phyloP scores from a whole-genome alignment of 2,113 vertebrate species.

The Herpailurus yagouaroundi region DNA sequence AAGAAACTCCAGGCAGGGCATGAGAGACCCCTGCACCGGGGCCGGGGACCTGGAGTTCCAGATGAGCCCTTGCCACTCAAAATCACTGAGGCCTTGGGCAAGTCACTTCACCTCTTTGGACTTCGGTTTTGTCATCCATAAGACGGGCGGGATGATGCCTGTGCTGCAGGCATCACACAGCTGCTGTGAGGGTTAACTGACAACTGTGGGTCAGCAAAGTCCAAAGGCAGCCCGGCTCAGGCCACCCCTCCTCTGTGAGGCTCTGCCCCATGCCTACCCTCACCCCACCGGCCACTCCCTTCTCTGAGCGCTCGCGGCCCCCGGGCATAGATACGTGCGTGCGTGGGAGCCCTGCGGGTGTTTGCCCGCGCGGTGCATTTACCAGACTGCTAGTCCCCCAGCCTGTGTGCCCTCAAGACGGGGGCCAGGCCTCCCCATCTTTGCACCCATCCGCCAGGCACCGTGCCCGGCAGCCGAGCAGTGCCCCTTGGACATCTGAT shows the following conservation, averaged over 20 bases:
- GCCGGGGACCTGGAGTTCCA: not conserved
- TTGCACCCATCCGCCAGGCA: not conserved
- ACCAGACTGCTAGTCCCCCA: accelerated
- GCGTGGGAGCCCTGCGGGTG: no score
- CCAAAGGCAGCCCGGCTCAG: not conserved
- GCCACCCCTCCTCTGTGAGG: not conserved
- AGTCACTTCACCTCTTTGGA: not conserved
- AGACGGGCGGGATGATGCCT: not conserved
- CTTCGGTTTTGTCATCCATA: slow-evolving; percentile 36
- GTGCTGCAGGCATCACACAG: not conserved
- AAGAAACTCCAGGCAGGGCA: not conserved
- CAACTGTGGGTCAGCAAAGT: not conserved
- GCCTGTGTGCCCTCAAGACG: not conserved
- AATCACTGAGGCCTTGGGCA: not conserved
- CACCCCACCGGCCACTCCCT: not conserved
- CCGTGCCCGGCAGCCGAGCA: not conserved
- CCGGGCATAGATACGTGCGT: not conserved
- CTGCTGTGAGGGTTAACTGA: not conserved
- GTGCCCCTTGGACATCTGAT: not conserved
- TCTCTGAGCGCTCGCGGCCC: not conserved
- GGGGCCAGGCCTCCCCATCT: not conserved
- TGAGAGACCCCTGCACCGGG: accelerated
- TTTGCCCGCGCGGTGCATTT: accelerated
- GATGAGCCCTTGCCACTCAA: not conserved
- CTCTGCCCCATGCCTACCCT: not conserved